phyloP scores from a whole-genome alignment of 2,113 vertebrate genomes.

The Hyla sarda region DNA sequence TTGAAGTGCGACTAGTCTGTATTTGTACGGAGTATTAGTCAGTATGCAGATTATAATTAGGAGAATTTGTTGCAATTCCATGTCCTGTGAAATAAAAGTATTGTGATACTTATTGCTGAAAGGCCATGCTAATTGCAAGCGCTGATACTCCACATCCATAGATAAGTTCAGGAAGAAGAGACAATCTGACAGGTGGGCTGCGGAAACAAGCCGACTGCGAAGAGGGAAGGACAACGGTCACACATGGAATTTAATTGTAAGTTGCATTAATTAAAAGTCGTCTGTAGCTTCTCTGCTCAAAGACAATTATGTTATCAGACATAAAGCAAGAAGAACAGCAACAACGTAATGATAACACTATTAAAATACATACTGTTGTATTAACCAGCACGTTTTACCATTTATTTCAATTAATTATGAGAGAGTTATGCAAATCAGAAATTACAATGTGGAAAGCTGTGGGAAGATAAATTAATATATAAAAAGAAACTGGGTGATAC shows the following conservation, averaged over 20 bases:
- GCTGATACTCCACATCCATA: conserved; percentile 27
- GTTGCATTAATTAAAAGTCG: conserved; percentile 75
- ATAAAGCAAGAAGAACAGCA: conserved; percentile 54
- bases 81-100: not conserved
- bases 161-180: conserved; percentile 30
- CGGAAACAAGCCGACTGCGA: conserved; percentile 23
- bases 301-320: conserved; percentile 68
- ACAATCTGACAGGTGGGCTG: conserved; percentile 40
- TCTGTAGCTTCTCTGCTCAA: conserved; percentile 71
- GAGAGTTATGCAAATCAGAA: not conserved
- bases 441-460: not conserved
- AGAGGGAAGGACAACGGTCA: conserved; percentile 62
- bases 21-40: not conserved
- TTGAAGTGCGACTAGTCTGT: not conserved
- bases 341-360: conserved; percentile 9
- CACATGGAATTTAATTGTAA: conserved; percentile 71
- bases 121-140: conserved; percentile 38
- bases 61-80: not conserved
- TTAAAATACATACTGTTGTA: not conserved
- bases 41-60: conserved; percentile 15
- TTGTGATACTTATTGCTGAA: conserved; percentile 3
- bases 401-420: not conserved
- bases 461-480: not conserved
- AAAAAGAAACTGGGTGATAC: conserved; percentile 63
- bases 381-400: not conserved